Evolutionary conservation across 2,888 invertebrate species (phyloP), one percentile per base, ranked within the genome.

Genomic region (Poecilobothrus nobilitatus): DNA sequence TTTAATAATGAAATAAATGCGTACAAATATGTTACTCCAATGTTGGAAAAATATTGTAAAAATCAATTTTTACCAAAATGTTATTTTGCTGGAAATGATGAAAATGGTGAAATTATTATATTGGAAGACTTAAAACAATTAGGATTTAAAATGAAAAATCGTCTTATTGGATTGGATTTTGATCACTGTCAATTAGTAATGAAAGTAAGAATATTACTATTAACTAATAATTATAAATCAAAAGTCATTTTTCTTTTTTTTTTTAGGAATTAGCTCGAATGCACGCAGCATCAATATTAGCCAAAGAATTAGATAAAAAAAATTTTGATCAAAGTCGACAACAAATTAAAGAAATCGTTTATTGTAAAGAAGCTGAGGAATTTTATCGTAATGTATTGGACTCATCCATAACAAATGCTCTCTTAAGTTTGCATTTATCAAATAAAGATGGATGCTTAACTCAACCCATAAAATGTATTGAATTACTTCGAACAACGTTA

Each of bases 1-100:
- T 81, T 81, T 68, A 70, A 67, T 37, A 81, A 81, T 72, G 81
- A 81, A 73, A 81, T 81, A 37, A 75, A 74, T 37, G 80, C 79
- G 5, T 81, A 81, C 68, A 76, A 73, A 18, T 71, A 78, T 69
- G 71, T 81, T 64, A 76, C 79, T 10, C 80, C 81, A 0, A 66
- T 78, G 63, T 73, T 81, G 12, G 74, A 76, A 21, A 72, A 75
- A 53, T 76, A 77, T 69, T 75, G 68, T 63, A n/a, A 27, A 41
- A 62, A 18, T 20, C 69, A 66, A 22, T 61, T 44, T 70, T 79
- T 78, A 66, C 80, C 81, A 4, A 74, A 76, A 20, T 81, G 80
- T 70, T 75, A 76, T 68, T 76, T 76, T 63, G 80, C 80, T 62
- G 78, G 77, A 1, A 72, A 69, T 9, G 76, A 79, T 63, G 76